Conservation (phyloP, 2,113 vertebrate genomes). For the Larimichthys polyactis region DNA sequence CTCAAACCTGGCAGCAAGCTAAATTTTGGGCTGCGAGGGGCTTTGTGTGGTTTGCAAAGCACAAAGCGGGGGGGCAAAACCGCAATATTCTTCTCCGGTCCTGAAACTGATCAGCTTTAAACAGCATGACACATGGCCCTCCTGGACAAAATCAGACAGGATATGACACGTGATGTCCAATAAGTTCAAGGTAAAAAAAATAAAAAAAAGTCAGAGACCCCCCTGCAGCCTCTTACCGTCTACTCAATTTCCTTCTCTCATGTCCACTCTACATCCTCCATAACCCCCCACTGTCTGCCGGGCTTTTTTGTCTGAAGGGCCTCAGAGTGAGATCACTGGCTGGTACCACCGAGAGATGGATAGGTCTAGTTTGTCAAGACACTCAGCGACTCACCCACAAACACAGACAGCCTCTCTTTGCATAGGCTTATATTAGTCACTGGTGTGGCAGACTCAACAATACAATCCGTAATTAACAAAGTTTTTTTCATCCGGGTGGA, state of each 20-base stretch:
- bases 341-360: conserved; percentile 64
- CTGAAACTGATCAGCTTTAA: conserved; percentile 67
- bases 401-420: conserved; percentile 42
- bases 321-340: conserved; percentile 73
- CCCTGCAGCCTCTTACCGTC: conserved; percentile 44
- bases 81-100: conserved; percentile 50
- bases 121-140: conserved; percentile 73
- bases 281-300: conserved; percentile 27
- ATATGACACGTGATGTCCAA: conserved; percentile 63
- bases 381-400: conserved; percentile 55
- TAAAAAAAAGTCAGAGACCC: neutral
- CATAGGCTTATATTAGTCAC: conserved; percentile 75
- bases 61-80: conserved; percentile 35
- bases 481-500: conserved; percentile 43
- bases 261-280: conserved; percentile 60
- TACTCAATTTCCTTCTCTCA: conserved; percentile 66
- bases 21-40: conserved; percentile 28
- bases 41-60: conserved; percentile 61
- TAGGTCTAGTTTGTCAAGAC: conserved; percentile 58
- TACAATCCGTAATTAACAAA: conserved; percentile 43
- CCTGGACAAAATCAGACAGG: conserved; percentile 71
- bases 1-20: conserved; percentile 33
- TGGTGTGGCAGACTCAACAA: conserved; percentile 69
- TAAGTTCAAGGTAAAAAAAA: conserved; percentile 44
- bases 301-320: conserved; percentile 41